These are phyloP conservation scores for Synergus umbraculus DNA, from an alignment of 2,888 invertebrate genomes.

Conservation along the genomic window DNA sequence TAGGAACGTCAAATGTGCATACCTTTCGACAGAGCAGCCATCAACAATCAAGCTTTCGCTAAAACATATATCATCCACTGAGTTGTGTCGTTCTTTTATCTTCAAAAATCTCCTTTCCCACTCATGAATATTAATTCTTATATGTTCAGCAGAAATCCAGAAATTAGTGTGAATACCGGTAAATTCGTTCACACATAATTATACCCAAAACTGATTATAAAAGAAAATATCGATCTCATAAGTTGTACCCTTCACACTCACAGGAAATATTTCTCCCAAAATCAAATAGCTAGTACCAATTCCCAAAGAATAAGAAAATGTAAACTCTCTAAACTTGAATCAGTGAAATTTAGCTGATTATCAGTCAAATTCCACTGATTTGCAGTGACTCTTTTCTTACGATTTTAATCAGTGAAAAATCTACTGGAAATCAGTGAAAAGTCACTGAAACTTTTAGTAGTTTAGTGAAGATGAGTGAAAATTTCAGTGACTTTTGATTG, in stretches of 20 bases:
- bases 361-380: no score
- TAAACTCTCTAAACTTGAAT: no score
- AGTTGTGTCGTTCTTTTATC: constrained; percentile 1
- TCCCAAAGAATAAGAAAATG: constrained; percentile 81
- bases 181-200: constrained; percentile 79
- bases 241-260: constrained; percentile 81
- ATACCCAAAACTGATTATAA: constrained; percentile 80
- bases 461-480: no score
- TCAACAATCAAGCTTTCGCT: constrained; percentile 22
- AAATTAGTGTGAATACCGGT: constrained; percentile 80
- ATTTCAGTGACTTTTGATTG: no score
- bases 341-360: no score
- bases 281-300: constrained; percentile 83
- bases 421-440: no score
- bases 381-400: no score
- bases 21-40: constrained; percentile 4
- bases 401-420: no score
- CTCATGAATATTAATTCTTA: background rate
- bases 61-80: background rate
- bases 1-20: constrained; percentile 35
- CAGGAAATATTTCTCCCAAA: constrained; percentile 83
- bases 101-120: background rate
- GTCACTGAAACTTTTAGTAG: no score
- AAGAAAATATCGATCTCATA: no score
- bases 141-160: constrained; percentile 78